Percentiles rank a stretch among this genome's conserved stretches.
Conservation (phyloP, 2,113 vertebrate genomes). For the Chionomys nivalis region DNA sequence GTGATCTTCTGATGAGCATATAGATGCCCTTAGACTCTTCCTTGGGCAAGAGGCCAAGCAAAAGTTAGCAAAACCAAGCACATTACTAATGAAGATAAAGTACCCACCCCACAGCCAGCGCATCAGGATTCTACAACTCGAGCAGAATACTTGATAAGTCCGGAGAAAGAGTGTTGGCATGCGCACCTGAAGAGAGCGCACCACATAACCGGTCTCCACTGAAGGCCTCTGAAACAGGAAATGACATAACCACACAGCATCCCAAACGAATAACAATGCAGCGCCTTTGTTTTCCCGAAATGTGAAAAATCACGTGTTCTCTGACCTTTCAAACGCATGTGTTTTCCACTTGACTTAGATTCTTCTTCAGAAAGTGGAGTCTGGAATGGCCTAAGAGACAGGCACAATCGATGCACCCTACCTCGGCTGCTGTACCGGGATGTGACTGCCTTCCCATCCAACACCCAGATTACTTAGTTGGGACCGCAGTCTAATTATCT, state of each 20-base stretch:
- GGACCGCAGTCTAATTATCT: neutral
- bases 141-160: neutral
- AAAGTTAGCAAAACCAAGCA: neutral
- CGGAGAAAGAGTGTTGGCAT: neutral
- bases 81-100: no score
- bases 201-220: neutral
- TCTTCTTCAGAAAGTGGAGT: neutral
- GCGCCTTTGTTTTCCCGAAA: neutral
- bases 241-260: neutral
- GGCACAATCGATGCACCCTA: neutral
- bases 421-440: neutral
- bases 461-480: neutral
- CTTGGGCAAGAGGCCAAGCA: neutral
- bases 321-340: neutral
- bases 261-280: neutral
- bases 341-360: neutral
- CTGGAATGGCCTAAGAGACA: neutral
- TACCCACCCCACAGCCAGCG: no score
- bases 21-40: neutral
- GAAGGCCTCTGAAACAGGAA: neutral
- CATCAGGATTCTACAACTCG: neutral
- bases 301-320: neutral
- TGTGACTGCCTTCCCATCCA: no score
- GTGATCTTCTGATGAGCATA: fast-evolving
- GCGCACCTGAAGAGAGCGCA: neutral